Evolutionary conservation across 2,888 invertebrate species (phyloP), one percentile per base, ranked within the genome.

Genomic region (Melieria omissa): DNA sequence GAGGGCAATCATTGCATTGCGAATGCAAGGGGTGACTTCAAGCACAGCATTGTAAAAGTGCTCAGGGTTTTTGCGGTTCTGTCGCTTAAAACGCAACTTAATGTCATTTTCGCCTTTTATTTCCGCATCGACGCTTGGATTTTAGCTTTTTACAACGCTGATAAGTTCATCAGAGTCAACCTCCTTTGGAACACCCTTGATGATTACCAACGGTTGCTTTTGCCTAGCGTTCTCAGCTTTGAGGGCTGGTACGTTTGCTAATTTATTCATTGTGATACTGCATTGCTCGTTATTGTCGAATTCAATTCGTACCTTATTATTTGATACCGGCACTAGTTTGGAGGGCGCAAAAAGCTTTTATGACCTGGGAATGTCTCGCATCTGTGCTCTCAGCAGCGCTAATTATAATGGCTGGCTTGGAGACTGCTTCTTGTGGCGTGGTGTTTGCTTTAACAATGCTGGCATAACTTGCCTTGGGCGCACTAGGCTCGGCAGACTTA

Each of bases 201-300:
- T 45, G 9, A 46, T 62, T n/a, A 62, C 46, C 45, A 62, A 9
- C 45, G 62, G 62, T 8, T 14, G 44, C 4, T 14, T 62, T 10
- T 45, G 42, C n/a, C n/a, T 62, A 5, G 5, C 46, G 9, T 62
- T 62, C 4, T 62, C 62, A 45, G 62, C 62, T 42, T n/a, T 44
- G 5, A 62, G 44, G 29, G 5, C n/a, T 45, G 46, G 5, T 5
- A 62, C 44, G 45, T 42, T 62, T 9, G 46, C 7, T 45, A 62
- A 42, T n/a, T 62, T 62, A 2, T 7, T 8, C n/a, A 14, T 7
- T 14, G n/a, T 45, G n/a, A 9, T 14, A 9, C n/a, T 16, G 9
- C 62, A 16, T 9, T 62, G 62, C n/a, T 62, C 44, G 42, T 42
- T 9, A n/a, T 62, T 45, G n/a, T 44, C 62, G 16, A 62, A 62